These are phyloP conservation scores for Trichogramma evanescens DNA, from an alignment of 2,888 invertebrate species.

Conservation along the genomic window DNA sequence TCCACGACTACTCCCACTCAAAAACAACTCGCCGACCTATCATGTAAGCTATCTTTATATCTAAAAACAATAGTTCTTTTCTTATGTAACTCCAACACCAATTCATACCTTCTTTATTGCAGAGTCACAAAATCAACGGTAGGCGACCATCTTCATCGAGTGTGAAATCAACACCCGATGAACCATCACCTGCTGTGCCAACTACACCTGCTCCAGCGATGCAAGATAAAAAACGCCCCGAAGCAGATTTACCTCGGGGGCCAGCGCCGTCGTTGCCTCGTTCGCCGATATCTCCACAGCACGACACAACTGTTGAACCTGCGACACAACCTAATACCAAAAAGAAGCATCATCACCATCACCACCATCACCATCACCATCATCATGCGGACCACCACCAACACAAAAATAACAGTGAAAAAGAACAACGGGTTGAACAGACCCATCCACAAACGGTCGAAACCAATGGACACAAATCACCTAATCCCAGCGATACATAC, in stretches of 20 bases:
- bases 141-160: constrained; percentile 47
- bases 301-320: constrained; percentile 36
- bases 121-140: constrained; percentile 53
- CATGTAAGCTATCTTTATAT: constrained; percentile 24
- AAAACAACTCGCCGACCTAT: constrained; percentile 43
- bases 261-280: constrained; percentile 43
- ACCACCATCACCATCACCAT: too few species aligned
- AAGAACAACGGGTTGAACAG: constrained; percentile 4
- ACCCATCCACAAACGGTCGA: constrained; percentile 22
- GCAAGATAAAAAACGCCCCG: constrained; percentile 43
- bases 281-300: constrained; percentile 34
- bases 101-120: constrained; percentile 19
- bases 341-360: background rate
- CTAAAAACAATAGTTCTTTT: background rate
- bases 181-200: constrained; percentile 43
- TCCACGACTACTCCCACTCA: constrained; percentile 45
- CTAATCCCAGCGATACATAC: constrained; percentile 43
- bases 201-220: constrained; percentile 42
- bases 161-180: constrained; percentile 45
- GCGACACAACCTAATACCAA: constrained; percentile 3
- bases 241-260: constrained; percentile 45
- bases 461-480: constrained; percentile 41
- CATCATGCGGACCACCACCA: too few species aligned
- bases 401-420: background rate
- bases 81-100: background rate